Percentiles rank a stretch among this genome's conserved stretches.
These are phyloP conservation scores for Phrynocephalus guinanensis DNA, from an alignment of 2,797 vertebrate species.

Conservation along the genomic window DNA sequence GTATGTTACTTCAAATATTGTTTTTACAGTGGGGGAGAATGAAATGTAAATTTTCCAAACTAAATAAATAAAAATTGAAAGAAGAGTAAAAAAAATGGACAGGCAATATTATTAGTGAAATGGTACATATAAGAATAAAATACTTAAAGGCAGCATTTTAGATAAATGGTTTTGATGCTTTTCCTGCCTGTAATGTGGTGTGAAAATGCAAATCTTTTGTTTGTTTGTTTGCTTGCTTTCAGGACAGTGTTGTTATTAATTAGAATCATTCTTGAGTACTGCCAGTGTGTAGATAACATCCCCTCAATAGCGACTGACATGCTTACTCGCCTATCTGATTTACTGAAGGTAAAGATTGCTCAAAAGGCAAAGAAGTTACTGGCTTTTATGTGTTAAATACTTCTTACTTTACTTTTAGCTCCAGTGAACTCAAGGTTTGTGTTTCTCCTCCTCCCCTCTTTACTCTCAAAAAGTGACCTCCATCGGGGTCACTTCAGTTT, in stretches of 20 bases:
- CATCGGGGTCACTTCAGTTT: neutral
- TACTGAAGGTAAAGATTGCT: constrained; percentile 87
- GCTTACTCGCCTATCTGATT: constrained; percentile 93
- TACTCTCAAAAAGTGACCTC: too few relatives aligned
- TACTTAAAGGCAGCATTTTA: neutral
- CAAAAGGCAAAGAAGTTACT: neutral
- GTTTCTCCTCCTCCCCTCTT: neutral
- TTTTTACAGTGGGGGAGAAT: too few relatives aligned
- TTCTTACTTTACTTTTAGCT: neutral
- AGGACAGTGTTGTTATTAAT: constrained; percentile 97
- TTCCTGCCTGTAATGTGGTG: neutral
- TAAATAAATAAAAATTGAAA: too few relatives aligned
- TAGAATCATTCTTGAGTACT: constrained; percentile 97
- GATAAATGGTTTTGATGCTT: constrained; percentile 5
- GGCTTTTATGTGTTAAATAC: neutral
- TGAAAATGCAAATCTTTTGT: neutral
- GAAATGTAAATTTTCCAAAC: too few relatives aligned
- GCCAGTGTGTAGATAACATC: constrained; percentile 97
- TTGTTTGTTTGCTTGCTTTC: constrained; percentile 50
- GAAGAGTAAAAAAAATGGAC: neutral
- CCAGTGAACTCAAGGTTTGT: neutral
- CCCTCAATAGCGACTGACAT: constrained; percentile 96
- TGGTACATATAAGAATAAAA: neutral
- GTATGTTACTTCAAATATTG: too few relatives aligned
- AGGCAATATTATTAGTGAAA: neutral